These are phyloP conservation scores for Abscondita cerata DNA, from an alignment of 2,888 invertebrate genomes.

Conservation along the genomic window DNA sequence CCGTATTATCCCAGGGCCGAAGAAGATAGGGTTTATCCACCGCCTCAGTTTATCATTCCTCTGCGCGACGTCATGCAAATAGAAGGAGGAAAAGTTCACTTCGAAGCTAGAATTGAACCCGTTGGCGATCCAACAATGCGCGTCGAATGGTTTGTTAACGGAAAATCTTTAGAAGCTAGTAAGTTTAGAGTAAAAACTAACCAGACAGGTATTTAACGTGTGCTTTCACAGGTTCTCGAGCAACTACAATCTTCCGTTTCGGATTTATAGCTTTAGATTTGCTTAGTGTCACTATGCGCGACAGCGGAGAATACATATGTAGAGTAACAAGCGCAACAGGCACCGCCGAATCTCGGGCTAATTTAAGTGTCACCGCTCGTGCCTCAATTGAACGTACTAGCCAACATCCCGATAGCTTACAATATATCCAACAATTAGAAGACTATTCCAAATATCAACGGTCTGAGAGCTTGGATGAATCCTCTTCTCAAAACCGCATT, in stretches of 20 bases:
- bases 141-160: conserved; percentile 96
- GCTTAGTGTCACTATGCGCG: conserved; percentile 83
- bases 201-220: no score
- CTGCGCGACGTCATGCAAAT: conserved; percentile 80
- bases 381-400: conserved; percentile 86
- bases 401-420: conserved; percentile 91
- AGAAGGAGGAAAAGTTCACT: conserved; percentile 93
- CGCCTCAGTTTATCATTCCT: conserved; percentile 91
- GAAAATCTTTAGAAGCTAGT: conserved; percentile 91
- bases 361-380: conserved; percentile 80
- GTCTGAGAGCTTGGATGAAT: conserved; percentile 84
- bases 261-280: conserved; percentile 96
- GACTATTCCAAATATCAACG: conserved; percentile 89
- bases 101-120: conserved; percentile 97
- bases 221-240: conserved; percentile 85
- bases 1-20: conserved; percentile 81
- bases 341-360: conserved; percentile 83
- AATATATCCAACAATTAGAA: conserved; percentile 88
- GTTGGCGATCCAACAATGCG: conserved; percentile 96
- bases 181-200: no score
- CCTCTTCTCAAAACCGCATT: conserved; percentile 81
- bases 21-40: conserved; percentile 87
- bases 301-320: conserved; percentile 91
- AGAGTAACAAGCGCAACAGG: conserved; percentile 88
- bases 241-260: conserved; percentile 94